Evolutionary conservation across 2,113 vertebrate genomes (phyloP), one percentile per base, ranked within the genome.

Genomic region (Lucifuga dentata): DNA sequence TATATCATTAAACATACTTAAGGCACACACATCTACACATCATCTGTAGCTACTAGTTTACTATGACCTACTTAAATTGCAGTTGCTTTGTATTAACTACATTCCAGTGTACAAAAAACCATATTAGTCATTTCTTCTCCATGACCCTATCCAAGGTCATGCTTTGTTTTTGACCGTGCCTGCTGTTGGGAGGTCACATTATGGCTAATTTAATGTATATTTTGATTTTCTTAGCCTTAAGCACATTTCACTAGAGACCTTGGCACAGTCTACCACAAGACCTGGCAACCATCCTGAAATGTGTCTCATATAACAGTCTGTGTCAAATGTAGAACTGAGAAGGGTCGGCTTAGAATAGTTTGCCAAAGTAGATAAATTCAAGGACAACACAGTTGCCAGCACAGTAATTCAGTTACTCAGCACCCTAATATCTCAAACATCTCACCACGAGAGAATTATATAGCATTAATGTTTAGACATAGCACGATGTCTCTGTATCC

Each of bases 331-430:
- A 5, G 26, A 35, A 13, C 48, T 32, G 24, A 55, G 44, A 66
- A 64, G 40, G 41, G 15, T 29, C 33, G 9, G 36, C 70, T 66
- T 55, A 33, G 72, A 74, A 71, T 63, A 58, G 35, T 50, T 72
- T 72, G 7, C 20, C 70, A 44, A 10, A 33, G 41, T 32, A 43
- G 15, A 50, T 40, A 35, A 58, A 64, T 52, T 39, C 55, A 77
- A 78, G 62, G 39, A 44, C 19, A 43, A 24, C 36, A 39, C 32
- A 52, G 26, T 35, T 64, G 24, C 29, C 13, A 17, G 19, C 7
- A 13, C 16, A 5, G 20, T 48, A 50, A 45, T 59, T 35, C 33
- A 48, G 24, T 52, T 49, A 60, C 52, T 33, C 0, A 23, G 50
- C 61, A 45, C 36, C 10, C 5, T 33, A 16, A 36, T 23, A 5